Conservation (phyloP, 2,888 invertebrate species). For the Magallana nippona region DNA sequence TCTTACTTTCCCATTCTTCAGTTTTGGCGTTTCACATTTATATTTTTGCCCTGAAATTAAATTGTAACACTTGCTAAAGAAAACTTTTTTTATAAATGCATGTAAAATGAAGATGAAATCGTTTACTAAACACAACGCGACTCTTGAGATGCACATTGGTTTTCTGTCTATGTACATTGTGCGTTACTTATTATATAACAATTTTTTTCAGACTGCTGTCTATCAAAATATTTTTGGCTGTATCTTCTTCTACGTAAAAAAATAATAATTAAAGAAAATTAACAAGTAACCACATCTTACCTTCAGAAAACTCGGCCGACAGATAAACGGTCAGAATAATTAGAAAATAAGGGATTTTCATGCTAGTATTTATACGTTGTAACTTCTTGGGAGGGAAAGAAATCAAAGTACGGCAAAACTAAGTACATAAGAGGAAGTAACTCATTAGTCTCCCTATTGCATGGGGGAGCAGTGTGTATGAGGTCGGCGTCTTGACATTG, state of each 20-base stretch:
- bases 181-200: too few relatives aligned
- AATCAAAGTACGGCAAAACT: constrained; percentile 6
- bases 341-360: constrained; percentile 2
- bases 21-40: constrained; percentile 35
- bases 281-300: neutral
- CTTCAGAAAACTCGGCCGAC: neutral
- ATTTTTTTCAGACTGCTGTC: too few relatives aligned
- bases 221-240: too few relatives aligned
- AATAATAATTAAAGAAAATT: neutral
- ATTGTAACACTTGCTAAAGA: too few relatives aligned
- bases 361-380: neutral
- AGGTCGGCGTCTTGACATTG: neutral
- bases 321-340: constrained; percentile 3
- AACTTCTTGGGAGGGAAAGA: neutral
- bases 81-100: too few relatives aligned
- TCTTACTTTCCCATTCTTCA: constrained; percentile 35
- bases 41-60: neutral
- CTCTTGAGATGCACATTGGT: too few relatives aligned
- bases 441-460: neutral
- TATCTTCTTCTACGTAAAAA: too few relatives aligned
- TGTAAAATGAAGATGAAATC: too few relatives aligned
- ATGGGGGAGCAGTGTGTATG: neutral
- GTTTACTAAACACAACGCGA: too few relatives aligned
- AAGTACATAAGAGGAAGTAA: constrained; percentile 14
- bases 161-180: too few relatives aligned